Evolutionary conservation across 2,797 vertebrate genomes (phyloP).

Genomic region (Morelia viridis): DNA sequence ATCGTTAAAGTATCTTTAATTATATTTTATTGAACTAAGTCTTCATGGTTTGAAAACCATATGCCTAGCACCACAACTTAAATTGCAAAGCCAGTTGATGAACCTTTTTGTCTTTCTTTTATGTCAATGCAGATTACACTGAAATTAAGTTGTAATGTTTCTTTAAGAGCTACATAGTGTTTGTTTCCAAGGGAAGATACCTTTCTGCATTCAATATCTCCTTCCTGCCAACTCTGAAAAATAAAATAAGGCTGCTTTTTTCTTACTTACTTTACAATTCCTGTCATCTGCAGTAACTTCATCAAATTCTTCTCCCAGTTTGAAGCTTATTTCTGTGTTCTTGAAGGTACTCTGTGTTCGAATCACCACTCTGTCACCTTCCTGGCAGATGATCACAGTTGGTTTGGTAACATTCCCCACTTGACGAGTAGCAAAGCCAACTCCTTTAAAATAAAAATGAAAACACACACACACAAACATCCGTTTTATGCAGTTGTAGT

Average conservation of each 20-base stretch:
- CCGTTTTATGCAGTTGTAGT: accelerated
- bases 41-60: background rate
- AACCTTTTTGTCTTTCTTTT: background rate
- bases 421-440: constrained; percentile 88
- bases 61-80: background rate
- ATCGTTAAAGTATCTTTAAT: background rate
- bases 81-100: background rate
- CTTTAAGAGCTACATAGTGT: background rate
- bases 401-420: constrained; percentile 92
- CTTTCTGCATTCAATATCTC: background rate
- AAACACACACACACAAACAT: background rate
- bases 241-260: background rate
- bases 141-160: background rate
- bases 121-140: background rate
- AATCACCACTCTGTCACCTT: constrained; percentile 84
- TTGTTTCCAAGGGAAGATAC: background rate
- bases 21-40: background rate
- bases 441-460: constrained; percentile 66
- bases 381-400: constrained; percentile 86
- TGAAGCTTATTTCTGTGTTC: constrained; percentile 90
- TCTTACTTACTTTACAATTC: constrained; percentile 86
- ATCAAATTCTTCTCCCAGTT: constrained; percentile 90
- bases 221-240: background rate
- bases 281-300: constrained; percentile 87
- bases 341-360: constrained; percentile 90